Evolutionary conservation across 2,113 vertebrate genomes (phyloP).

Genomic region (Aptenodytes patagonicus): DNA sequence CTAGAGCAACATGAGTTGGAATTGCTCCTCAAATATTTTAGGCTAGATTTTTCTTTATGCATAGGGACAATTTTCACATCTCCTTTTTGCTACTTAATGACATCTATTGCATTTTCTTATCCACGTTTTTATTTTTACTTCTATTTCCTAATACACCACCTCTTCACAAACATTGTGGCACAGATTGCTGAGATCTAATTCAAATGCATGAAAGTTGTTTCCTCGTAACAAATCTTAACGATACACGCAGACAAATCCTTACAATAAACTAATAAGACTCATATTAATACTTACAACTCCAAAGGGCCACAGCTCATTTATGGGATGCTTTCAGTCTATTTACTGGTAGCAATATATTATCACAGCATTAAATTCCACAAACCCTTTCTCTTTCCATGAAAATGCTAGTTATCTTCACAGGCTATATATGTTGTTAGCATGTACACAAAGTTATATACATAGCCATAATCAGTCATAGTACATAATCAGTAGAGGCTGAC

Average conservation of each 20-base stretch:
- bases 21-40: neutral
- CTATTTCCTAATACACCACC: neutral
- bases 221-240: neutral
- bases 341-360: neutral
- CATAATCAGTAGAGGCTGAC: neutral
- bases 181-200: neutral
- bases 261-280: neutral
- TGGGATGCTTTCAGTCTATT: neutral
- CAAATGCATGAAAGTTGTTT: neutral
- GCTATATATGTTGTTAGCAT: neutral
- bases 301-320: neutral
- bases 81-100: neutral
- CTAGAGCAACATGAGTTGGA: neutral
- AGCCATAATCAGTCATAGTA: neutral
- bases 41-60: neutral
- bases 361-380: neutral
- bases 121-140: neutral
- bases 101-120: neutral
- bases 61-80: neutral
- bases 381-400: neutral
- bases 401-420: neutral
- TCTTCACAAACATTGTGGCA: neutral
- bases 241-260: neutral
- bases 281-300: neutral
- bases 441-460: neutral